These are phyloP conservation scores for Sisyra nigra DNA, from an alignment of 2,888 invertebrate species.

Conservation along the genomic window DNA sequence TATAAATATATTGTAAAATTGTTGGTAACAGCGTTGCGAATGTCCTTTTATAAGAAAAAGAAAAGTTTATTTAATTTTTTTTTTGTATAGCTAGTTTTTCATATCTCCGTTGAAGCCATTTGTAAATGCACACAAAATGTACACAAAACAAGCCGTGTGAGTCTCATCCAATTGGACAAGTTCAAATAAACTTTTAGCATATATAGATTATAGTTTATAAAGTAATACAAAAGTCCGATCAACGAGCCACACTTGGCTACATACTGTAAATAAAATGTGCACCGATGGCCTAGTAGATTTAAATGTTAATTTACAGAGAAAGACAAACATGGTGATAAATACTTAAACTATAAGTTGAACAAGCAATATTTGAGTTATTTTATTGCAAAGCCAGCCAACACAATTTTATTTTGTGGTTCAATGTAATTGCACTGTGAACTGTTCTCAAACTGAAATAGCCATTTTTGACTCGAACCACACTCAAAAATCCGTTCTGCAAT, in stretches of 20 bases:
- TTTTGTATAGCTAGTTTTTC: neutral
- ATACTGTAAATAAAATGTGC: no score
- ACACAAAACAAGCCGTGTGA: no score
- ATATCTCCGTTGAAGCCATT: no score
- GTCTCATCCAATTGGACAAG: neutral
- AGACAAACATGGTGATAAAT: neutral
- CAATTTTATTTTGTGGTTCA: constrained; percentile 5
- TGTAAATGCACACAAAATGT: no score
- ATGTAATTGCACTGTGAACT: constrained; percentile 24
- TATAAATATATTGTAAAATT: constrained; percentile 20
- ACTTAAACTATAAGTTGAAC: neutral
- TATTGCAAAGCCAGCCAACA: neutral
- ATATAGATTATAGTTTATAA: neutral
- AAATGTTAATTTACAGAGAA: neutral
- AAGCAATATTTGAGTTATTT: neutral
- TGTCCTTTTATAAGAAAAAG: constrained; percentile 5
- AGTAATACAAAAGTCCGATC: no score
- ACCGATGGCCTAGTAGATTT: no score
- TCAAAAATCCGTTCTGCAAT: constrained; percentile 57
- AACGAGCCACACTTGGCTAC: no score
- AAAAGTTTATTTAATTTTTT: neutral
- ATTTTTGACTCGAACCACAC: constrained; percentile 34
- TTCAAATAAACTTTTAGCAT: constrained; percentile 1
- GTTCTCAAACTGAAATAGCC: constrained; percentile 64
- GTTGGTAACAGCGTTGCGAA: constrained; percentile 23